Evolutionary conservation across 2,888 invertebrate genomes (phyloP).

Genomic region (Phania funesta): DNA sequence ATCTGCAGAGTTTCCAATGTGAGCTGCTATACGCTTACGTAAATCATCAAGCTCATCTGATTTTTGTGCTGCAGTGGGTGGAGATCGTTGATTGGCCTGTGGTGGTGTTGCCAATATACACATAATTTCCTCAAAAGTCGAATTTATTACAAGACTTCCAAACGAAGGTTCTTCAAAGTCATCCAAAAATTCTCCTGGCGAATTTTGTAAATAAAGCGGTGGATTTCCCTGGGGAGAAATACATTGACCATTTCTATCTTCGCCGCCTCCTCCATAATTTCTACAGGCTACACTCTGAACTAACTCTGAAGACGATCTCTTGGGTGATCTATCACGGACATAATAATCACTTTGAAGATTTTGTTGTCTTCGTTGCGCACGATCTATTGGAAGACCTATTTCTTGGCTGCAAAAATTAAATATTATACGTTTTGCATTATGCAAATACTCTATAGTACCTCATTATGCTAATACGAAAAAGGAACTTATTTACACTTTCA

Average conservation of each 20-base stretch:
- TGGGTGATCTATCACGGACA: slow-evolving; percentile 22
- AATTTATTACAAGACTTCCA: slow-evolving; percentile 18
- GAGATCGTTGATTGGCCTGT: no score
- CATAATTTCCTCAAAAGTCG: slow-evolving; percentile 53
- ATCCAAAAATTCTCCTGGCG: slow-evolving; percentile 43
- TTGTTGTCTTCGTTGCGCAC: background rate
- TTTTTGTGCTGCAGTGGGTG: background rate
- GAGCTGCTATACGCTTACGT: no score
- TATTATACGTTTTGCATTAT: background rate
- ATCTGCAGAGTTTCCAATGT: background rate
- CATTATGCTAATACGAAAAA: slow-evolving; percentile 14
- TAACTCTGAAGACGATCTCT: background rate
- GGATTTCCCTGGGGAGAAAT: background rate
- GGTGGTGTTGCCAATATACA: slow-evolving; percentile 38
- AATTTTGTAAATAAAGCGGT: no score
- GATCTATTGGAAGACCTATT: slow-evolving; percentile 29
- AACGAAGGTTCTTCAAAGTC: slow-evolving; percentile 55
- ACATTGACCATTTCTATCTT: background rate
- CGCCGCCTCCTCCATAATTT: slow-evolving; percentile 26
- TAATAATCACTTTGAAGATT: slow-evolving; percentile 27
- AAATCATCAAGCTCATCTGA: background rate
- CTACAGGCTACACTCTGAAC: slow-evolving; percentile 11
- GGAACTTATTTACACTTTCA: background rate
- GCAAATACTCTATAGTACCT: slow-evolving; percentile 15
- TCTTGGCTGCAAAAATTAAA: slow-evolving; percentile 19